Percentiles rank a stretch among this genome's conserved stretches.
Conservation (phyloP, 2,797 vertebrate species). For the Lepidocolaptes lacrymiger region DNA sequence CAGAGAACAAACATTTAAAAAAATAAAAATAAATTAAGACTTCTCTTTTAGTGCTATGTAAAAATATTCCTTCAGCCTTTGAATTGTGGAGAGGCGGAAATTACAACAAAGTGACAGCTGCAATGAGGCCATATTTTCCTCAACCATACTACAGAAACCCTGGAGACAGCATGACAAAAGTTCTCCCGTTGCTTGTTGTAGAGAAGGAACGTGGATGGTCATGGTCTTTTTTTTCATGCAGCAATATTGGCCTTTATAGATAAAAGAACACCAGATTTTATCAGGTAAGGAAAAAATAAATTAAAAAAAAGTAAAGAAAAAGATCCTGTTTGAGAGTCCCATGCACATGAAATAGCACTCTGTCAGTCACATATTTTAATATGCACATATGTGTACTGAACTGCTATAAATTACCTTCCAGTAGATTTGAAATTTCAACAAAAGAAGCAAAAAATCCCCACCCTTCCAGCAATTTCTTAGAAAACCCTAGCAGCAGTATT, state of each 20-base stretch:
- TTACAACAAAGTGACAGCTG: not conserved
- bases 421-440: not conserved
- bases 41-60: not conserved
- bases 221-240: not conserved
- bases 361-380: not conserved
- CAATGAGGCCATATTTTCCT: not conserved
- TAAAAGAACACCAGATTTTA: not conserved
- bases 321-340: not conserved
- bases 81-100: not conserved
- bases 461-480: not conserved
- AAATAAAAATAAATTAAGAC: not conserved
- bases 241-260: not conserved
- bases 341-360: not conserved
- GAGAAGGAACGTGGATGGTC: not conserved
- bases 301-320: not conserved
- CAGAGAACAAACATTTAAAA: not conserved
- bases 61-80: not conserved
- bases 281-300: not conserved
- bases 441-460: not conserved
- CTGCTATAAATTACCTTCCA: not conserved
- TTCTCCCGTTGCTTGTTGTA: not conserved
- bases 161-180: not conserved
- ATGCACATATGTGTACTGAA: not conserved
- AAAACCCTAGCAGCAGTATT: not conserved
- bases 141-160: not conserved